Evolutionary conservation across 2,888 invertebrate genomes (phyloP).

Genomic region (Fragum sueziense): DNA sequence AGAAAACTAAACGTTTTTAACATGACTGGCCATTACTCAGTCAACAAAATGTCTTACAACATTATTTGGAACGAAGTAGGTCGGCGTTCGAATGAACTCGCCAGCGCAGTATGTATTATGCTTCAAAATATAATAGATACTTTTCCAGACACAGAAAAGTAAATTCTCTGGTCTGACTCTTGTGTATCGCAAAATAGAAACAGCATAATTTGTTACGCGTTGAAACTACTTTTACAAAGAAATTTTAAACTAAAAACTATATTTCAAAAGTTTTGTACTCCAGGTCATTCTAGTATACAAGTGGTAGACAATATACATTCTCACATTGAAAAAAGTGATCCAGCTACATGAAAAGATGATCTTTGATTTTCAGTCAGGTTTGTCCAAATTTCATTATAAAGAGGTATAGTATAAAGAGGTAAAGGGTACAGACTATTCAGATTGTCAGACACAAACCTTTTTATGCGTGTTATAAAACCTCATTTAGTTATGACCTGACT

Average conservation of each 20-base stretch:
- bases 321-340: constrained; percentile 47
- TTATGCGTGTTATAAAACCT: constrained; percentile 24
- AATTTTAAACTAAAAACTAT: constrained; percentile 19
- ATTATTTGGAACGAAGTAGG: constrained; percentile 35
- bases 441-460: constrained; percentile 5
- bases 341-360: constrained; percentile 38
- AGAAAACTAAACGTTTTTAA: constrained; percentile 57
- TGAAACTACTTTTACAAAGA: constrained; percentile 36
- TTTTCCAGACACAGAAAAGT: constrained; percentile 17
- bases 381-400: constrained; percentile 17
- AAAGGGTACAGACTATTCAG: constrained; percentile 28
- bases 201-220: constrained; percentile 47
- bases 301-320: constrained; percentile 56
- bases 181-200: constrained; percentile 54
- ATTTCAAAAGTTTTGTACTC: constrained; percentile 40
- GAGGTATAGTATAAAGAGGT: constrained; percentile 39
- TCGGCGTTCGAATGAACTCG: constrained; percentile 37
- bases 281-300: constrained; percentile 51
- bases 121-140: constrained; percentile 4
- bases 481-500: constrained; percentile 14
- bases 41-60: too few species aligned
- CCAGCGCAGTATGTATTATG: constrained; percentile 27
- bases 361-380: constrained; percentile 30
- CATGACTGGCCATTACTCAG: constrained; percentile 44
- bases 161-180: too few species aligned